Evolutionary conservation across 1,140 invertebrate species (phyloP), one percentile per base, ranked within the genome.

Genomic region (Tyrophagus putrescentiae): DNA sequence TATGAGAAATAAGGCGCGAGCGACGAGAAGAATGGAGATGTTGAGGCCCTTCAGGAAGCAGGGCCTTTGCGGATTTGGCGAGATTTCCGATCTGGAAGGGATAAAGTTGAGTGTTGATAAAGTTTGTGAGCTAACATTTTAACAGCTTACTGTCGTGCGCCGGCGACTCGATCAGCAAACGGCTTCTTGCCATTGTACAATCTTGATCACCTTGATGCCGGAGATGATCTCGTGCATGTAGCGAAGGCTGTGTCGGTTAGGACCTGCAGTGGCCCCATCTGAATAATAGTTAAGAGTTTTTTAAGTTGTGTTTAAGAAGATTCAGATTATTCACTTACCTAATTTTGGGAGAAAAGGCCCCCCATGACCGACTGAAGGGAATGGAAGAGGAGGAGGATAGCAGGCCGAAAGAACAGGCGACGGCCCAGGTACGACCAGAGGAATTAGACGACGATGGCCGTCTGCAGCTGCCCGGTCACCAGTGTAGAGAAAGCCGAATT

Each of bases 201-300:
- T 67, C 31, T 67, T 94, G 58, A 93, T 84, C 27, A 89, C 82
- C 71, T 88, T 82, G 66, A 93, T 87, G 85, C 87, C 45, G 80
- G 78, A 21, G 93, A 81, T 16, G 93, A 85, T 74, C 93, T 88
- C 68, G 85, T 88, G 84, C 91, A 90, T 4, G 61, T 28, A 60
- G 29, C 27, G 11, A 60, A 7, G n/a, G 50, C 4, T 16, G 11
- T 18, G 28, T 60, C 58, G 4, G 58, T 61, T n/a, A 56, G 7
- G n/a, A n/a, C n/a, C n/a, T n/a, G 9, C 18, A 7, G 5, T 45
- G 29, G 7, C 50, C 61, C 5, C 23, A 5, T 16, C 11, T 45
- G 18, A 13, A 6, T 27, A 27, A 27, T 5, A 7, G 6, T 48
- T 21, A n/a, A 6, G 31, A 29, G 7, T 6, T 13, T 48, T 5